Conservation (phyloP, 2,888 invertebrate genomes). For the Aromia moschata region DNA sequence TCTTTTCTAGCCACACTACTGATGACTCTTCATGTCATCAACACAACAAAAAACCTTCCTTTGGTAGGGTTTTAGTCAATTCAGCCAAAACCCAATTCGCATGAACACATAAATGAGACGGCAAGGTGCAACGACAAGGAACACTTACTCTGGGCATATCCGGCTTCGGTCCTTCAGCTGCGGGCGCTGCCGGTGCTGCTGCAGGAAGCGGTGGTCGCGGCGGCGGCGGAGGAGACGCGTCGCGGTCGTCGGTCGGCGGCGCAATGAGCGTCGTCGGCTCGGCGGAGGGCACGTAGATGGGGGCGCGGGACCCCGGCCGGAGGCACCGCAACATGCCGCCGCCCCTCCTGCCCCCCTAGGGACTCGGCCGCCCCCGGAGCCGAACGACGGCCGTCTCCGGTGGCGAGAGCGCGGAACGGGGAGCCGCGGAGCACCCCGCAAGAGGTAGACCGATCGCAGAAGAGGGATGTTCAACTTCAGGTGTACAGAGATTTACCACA, state of each 20-base stretch:
- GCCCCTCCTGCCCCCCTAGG: slow-evolving; percentile 14
- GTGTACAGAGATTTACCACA: no score
- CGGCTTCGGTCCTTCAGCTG: slow-evolving; percentile 29
- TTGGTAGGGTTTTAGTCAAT: no score
- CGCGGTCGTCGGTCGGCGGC: slow-evolving; percentile 52
- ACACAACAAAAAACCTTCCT: no score
- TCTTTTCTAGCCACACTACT: no score
- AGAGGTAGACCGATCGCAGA: no score
- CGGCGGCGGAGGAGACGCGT: slow-evolving; percentile 53
- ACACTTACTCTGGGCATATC: slow-evolving; percentile 50
- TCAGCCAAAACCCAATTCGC: no score
- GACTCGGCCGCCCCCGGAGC: background rate
- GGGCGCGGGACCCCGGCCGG: slow-evolving; percentile 59
- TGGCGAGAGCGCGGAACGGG: no score
- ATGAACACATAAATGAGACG: no score
- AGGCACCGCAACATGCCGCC: slow-evolving; percentile 52
- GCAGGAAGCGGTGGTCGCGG: slow-evolving; percentile 51
- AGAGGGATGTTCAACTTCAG: no score
- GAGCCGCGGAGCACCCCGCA: no score
- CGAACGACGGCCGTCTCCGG: background rate
- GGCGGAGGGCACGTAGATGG: slow-evolving; percentile 57
- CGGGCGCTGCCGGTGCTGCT: slow-evolving; percentile 46
- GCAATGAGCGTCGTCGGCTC: slow-evolving; percentile 49
- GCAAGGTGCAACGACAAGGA: no score
- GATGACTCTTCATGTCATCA: no score